Evolutionary conservation across 2,888 invertebrate species (phyloP).

Genomic region (Leptopilina drosophilae): DNA sequence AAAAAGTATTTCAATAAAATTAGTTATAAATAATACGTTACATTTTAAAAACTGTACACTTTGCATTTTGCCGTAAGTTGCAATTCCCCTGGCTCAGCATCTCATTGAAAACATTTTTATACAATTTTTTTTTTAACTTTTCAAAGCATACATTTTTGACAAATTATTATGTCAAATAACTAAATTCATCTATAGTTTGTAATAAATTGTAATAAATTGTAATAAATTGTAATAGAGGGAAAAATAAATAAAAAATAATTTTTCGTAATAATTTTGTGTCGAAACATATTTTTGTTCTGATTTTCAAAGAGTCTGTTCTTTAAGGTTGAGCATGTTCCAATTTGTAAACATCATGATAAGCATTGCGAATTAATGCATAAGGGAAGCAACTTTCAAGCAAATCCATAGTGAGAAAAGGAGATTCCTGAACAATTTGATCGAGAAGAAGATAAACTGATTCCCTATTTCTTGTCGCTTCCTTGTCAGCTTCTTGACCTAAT

Average conservation of each 20-base stretch:
- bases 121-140: slow-evolving; percentile 20
- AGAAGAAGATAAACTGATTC: slow-evolving; percentile 98
- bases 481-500: slow-evolving; percentile 96
- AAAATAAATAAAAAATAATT: neutral
- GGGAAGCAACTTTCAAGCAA: slow-evolving; percentile 99
- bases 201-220: neutral
- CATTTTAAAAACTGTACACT: slow-evolving; percentile 33
- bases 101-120: slow-evolving; percentile 15
- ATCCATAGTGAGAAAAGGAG: slow-evolving; percentile 99
- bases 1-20: slow-evolving; percentile 1
- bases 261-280: too few species aligned
- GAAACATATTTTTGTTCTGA: neutral
- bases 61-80: slow-evolving; percentile 21
- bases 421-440: slow-evolving; percentile 98
- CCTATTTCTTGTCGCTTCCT: slow-evolving; percentile 94
- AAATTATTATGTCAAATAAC: neutral
- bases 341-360: slow-evolving; percentile 97
- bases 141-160: neutral
- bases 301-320: slow-evolving; percentile 43
- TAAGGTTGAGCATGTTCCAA: slow-evolving; percentile 84
- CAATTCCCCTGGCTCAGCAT: slow-evolving; percentile 7
- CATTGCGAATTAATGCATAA: slow-evolving; percentile 97
- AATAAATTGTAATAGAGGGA: neutral
- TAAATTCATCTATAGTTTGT: neutral
- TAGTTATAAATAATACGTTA: slow-evolving; percentile 23